Conservation (phyloP, 2,113 vertebrate genomes). For the Progne subis region DNA sequence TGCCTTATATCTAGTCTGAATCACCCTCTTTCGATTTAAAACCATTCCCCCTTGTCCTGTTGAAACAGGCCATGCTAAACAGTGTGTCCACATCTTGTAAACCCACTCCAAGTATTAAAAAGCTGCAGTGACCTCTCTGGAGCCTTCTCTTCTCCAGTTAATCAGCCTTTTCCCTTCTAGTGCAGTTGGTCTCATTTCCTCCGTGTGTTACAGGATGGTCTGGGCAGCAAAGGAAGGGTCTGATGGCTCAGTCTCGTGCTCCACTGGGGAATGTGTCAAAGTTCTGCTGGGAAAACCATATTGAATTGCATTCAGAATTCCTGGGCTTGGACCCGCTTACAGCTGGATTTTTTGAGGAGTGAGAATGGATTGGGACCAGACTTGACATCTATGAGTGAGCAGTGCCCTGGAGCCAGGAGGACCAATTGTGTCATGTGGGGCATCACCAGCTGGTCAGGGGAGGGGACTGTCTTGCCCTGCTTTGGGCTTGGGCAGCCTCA, state of each 20-base stretch:
- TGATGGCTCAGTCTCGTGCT: not conserved
- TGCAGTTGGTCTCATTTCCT: not conserved
- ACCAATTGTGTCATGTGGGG: not conserved
- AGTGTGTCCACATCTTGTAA: not conserved
- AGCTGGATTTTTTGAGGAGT: not conserved
- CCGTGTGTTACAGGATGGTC: accelerated
- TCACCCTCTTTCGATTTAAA: not conserved
- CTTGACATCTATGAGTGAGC: not conserved
- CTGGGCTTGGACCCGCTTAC: too few relatives aligned
- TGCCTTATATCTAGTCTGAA: not conserved
- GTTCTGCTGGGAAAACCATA: not conserved
- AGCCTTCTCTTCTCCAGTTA: not conserved
- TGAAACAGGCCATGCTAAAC: not conserved
- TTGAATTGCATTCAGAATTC: not conserved
- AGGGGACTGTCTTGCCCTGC: not conserved
- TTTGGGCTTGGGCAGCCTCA: not conserved
- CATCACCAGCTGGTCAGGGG: not conserved
- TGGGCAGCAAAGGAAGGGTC: not conserved
- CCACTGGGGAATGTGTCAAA: too few relatives aligned
- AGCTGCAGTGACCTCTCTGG: not conserved
- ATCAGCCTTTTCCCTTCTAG: not conserved
- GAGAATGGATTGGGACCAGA: not conserved
- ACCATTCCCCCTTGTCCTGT: not conserved
- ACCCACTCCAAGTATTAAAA: not conserved
- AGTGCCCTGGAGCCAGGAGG: not conserved